Conservation (phyloP, 2,113 vertebrate genomes). For the Crotalus viridis region DNA sequence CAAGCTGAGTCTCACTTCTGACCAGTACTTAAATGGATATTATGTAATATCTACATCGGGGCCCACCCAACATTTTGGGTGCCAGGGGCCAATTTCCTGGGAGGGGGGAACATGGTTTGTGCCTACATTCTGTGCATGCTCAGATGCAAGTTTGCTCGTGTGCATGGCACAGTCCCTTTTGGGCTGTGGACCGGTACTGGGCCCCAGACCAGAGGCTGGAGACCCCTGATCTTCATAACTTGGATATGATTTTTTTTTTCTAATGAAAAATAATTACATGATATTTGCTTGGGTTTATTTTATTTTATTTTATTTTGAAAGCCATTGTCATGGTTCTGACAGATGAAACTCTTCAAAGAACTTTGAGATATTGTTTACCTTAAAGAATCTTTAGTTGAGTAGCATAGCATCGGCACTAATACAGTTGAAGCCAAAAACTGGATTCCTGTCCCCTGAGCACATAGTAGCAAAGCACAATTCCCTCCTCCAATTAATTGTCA, state of each 20-base stretch:
- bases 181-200: too few species aligned
- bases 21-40: neutral
- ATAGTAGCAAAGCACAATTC: too few species aligned
- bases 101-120: neutral
- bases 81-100: neutral
- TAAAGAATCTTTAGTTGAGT: too few species aligned
- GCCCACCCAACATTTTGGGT: neutral
- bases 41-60: neutral
- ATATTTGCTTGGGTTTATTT: neutral
- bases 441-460: too few species aligned
- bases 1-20: neutral
- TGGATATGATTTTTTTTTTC: neutral
- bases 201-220: rapidly evolving
- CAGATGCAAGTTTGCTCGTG: too few species aligned
- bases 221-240: neutral
- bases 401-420: too few species aligned
- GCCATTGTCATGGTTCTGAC: too few species aligned
- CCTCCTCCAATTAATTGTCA: too few species aligned
- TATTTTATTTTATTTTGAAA: too few species aligned
- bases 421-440: too few species aligned
- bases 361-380: too few species aligned
- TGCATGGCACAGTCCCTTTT: neutral
- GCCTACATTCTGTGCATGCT: neutral
- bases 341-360: too few species aligned
- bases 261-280: neutral